Percentiles rank a stretch among this genome's conserved stretches.
These are phyloP conservation scores for Spondyliosoma cantharus DNA, from an alignment of 2,797 vertebrate genomes.

Conservation along the genomic window DNA sequence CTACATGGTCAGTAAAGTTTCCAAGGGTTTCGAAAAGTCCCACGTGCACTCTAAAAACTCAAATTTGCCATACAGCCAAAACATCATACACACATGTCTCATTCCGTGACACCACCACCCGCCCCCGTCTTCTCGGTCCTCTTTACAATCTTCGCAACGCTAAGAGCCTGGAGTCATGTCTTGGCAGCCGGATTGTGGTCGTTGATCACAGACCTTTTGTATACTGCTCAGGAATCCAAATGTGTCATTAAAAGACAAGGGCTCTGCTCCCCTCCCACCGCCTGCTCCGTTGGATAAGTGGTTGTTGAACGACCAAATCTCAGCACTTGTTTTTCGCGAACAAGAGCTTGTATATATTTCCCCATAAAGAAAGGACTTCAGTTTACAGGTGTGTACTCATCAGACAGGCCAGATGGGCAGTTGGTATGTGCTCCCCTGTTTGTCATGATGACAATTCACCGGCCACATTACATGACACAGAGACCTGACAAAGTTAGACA, in stretches of 20 bases:
- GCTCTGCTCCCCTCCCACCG: slow-evolving; percentile 10
- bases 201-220: slow-evolving; percentile 58
- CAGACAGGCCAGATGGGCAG: neutral
- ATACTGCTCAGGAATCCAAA: slow-evolving; percentile 49
- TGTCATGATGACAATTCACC: too few species aligned
- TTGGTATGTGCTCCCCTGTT: too few species aligned
- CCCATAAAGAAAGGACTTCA: neutral
- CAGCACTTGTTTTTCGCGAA: neutral
- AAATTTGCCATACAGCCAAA: slow-evolving; percentile 22
- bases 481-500: too few species aligned
- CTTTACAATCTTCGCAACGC: slow-evolving; percentile 49
- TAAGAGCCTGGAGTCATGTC: slow-evolving; percentile 46
- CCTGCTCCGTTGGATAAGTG: slow-evolving; percentile 46
- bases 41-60: slow-evolving; percentile 5
- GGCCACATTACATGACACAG: too few species aligned
- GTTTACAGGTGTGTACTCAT: slow-evolving; percentile 11
- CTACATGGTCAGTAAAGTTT: slow-evolving; percentile 38
- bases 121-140: slow-evolving; percentile 25
- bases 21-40: slow-evolving; percentile 30
- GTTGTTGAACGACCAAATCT: slow-evolving; percentile 35
- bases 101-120: slow-evolving; percentile 53
- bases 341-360: slow-evolving; percentile 45
- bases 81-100: slow-evolving; percentile 62
- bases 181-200: slow-evolving; percentile 42
- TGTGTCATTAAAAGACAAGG: slow-evolving; percentile 33